Conservation (phyloP, 92 coral and sea anemone genomes). For the Isaurus tuberculatus region DNA sequence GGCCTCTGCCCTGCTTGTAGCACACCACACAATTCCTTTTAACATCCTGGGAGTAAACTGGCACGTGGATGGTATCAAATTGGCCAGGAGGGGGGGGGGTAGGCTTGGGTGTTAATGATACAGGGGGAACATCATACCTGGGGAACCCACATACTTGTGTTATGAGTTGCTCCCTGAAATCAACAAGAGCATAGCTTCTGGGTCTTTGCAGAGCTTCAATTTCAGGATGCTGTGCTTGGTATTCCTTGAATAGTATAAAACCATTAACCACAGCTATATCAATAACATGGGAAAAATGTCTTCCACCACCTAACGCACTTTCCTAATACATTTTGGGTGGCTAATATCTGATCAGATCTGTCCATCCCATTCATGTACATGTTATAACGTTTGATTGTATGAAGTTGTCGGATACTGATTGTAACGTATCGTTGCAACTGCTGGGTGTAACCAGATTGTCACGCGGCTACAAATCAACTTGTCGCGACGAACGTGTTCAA, state of each 20-base stretch:
- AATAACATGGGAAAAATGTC: conserved; percentile 65
- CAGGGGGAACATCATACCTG: conserved; percentile 47
- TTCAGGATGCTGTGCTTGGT: conserved; percentile 55
- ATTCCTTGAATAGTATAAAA: conserved; percentile 55
- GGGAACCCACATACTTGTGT: conserved; percentile 55
- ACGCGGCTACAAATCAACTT: no score
- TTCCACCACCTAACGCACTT: conserved; percentile 51
- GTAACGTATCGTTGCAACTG: no score
- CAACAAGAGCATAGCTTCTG: conserved; percentile 38
- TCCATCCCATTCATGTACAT: conserved; percentile 65
- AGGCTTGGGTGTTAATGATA: conserved; percentile 4
- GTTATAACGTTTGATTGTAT: conserved; percentile 57
- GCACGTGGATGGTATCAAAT: conserved; percentile 55
- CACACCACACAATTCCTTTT: conserved; percentile 66
- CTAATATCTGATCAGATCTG: conserved; percentile 63
- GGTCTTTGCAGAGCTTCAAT: conserved; percentile 49
- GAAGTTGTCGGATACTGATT: conserved; percentile 64
- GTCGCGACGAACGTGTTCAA: no score
- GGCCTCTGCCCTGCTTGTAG: conserved; percentile 63
- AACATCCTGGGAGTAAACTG: conserved; percentile 42
- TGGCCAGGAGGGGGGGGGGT: conserved; percentile 1
- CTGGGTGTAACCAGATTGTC: no score
- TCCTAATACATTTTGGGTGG: conserved; percentile 50
- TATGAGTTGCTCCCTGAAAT: conserved; percentile 64
- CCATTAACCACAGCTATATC: conserved; percentile 65